Conservation (phyloP, 2,113 vertebrate genomes). For the Psittacara wagleri region DNA sequence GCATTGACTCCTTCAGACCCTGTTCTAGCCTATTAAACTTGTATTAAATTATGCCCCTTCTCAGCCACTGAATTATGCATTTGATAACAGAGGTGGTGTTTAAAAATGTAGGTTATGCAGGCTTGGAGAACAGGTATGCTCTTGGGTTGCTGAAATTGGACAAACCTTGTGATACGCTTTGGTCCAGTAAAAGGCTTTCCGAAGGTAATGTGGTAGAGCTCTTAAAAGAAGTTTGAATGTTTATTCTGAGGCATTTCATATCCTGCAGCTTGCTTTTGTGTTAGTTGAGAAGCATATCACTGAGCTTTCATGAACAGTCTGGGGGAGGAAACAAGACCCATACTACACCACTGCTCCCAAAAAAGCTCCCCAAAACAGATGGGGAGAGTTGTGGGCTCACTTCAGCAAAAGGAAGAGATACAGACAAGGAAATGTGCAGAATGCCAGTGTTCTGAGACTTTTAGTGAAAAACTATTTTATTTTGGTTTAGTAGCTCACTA, state of each 20-base stretch:
- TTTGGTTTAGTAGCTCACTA: not conserved
- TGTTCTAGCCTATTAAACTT: not conserved
- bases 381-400: not conserved
- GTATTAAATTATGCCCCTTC: not conserved
- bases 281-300: not conserved
- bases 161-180: not conserved
- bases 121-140: not conserved
- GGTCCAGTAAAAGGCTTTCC: not conserved
- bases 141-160: not conserved
- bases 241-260: not conserved
- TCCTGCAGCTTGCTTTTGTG: not conserved
- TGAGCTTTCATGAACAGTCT: not conserved
- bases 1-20: not conserved
- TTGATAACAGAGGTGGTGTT: not conserved
- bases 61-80: not conserved
- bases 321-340: fast-evolving
- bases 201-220: not conserved
- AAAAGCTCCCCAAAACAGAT: not conserved
- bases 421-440: not conserved
- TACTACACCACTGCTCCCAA: not conserved
- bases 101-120: not conserved
- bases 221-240: not conserved
- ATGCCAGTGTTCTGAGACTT: not conserved
- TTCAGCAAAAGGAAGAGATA: not conserved
- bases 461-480: not conserved